A percentile compares a stretch with the other conserved stretches of the same genome.
Conservation (phyloP, 2,113 vertebrate species). For the human (Homo sapiens) region GRCh38 chr5:76613001-76613500, state of each 20-base stretch:
- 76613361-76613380: not conserved
- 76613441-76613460: not conserved
- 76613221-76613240: not conserved
- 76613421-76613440: not conserved
- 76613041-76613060: accelerated
- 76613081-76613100: accelerated
- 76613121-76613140: not conserved
- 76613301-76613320: not conserved
- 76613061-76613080: not conserved
- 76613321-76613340: not conserved
- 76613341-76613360: not conserved
- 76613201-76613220: not conserved
- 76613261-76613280: not conserved
- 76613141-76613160: not conserved
- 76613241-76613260: not conserved
- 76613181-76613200: not conserved
- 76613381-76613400: not conserved
- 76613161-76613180: not conserved
- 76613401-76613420: not conserved
- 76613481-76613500: not conserved
- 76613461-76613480: not conserved
- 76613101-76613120: not conserved
- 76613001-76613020: not conserved
- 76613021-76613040: not conserved
- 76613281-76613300: not conserved